phyloP scores from a whole-genome alignment of 2,888 invertebrate species.

The Acanthoscelides obtectus region DNA sequence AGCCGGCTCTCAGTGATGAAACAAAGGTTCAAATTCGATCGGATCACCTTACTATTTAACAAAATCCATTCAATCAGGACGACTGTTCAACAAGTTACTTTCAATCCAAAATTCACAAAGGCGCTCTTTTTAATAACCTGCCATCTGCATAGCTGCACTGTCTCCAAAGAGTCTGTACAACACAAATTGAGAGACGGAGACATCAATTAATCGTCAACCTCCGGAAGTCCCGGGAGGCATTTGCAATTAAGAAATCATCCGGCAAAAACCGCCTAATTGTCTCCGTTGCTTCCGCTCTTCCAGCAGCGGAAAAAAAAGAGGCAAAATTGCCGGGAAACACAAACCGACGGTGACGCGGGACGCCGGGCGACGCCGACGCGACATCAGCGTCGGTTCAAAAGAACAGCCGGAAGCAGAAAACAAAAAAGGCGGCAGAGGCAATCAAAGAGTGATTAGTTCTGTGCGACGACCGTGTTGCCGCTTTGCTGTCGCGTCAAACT shows the following conservation, averaged over 20 bases:
- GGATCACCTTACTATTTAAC: too few relatives aligned
- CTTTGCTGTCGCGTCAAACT: too few relatives aligned
- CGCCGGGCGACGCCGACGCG: not conserved
- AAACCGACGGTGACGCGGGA: too few relatives aligned
- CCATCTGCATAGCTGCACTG: not conserved
- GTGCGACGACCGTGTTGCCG: not conserved
- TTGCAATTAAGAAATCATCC: not conserved
- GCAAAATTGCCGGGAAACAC: not conserved
- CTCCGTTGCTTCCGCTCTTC: not conserved
- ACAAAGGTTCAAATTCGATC: too few relatives aligned
- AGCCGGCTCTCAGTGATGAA: too few relatives aligned
- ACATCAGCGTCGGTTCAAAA: not conserved
- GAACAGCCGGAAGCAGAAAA: not conserved
- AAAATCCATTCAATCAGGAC: too few relatives aligned
- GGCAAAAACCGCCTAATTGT: not conserved
- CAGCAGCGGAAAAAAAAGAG: not conserved
- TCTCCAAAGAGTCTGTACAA: not conserved
- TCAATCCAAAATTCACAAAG: too few relatives aligned
- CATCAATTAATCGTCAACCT: not conserved
- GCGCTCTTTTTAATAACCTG: not conserved
- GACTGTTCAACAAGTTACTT: too few relatives aligned
- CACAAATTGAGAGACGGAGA: not conserved
- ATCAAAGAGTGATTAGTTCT: constrained; percentile 3
- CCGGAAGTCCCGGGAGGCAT: not conserved
- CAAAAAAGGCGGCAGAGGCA: not conserved